These are phyloP conservation scores for Sesia bembeciformis DNA, from an alignment of 2,888 invertebrate genomes.

Conservation along the genomic window DNA sequence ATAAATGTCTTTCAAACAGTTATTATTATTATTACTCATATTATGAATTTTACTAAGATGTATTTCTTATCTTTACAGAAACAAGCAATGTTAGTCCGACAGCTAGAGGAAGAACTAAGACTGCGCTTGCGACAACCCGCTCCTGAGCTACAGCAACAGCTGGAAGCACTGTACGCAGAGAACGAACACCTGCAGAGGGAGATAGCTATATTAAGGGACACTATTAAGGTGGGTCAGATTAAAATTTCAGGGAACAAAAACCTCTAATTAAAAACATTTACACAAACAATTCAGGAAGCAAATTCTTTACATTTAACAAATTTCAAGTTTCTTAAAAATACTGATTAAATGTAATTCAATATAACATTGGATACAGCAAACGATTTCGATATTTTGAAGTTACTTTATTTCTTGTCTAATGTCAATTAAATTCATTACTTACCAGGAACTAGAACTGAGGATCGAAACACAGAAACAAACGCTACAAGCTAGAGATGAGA, in stretches of 20 bases:
- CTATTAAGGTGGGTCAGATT: conserved; percentile 82
- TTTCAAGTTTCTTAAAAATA: no score
- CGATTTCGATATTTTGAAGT: no score
- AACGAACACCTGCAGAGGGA: conserved; percentile 95
- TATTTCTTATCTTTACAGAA: conserved; percentile 77
- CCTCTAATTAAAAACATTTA: neutral
- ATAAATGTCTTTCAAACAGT: no score
- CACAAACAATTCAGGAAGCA: neutral
- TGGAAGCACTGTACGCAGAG: conserved; percentile 93
- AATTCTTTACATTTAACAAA: no score
- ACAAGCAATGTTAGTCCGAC: conserved; percentile 95
- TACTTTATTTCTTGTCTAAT: no score
- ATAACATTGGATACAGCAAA: no score
- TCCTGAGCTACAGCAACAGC: conserved; percentile 92
- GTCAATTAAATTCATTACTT: conserved; percentile 3
- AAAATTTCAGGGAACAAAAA: neutral
- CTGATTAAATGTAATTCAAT: no score
- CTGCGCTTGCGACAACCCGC: conserved; percentile 92
- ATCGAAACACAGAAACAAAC: conserved; percentile 99
- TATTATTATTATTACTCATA: no score
- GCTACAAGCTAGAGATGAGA: conserved; percentile 95
- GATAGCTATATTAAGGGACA: conserved; percentile 93
- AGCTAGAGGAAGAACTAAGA: conserved; percentile 93
- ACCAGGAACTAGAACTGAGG: conserved; percentile 93
- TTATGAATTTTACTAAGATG: no score